Evolutionary conservation across 2,113 vertebrate genomes (phyloP), one percentile per base, ranked within the genome.

Genomic region (Anthoscopus minutus): DNA sequence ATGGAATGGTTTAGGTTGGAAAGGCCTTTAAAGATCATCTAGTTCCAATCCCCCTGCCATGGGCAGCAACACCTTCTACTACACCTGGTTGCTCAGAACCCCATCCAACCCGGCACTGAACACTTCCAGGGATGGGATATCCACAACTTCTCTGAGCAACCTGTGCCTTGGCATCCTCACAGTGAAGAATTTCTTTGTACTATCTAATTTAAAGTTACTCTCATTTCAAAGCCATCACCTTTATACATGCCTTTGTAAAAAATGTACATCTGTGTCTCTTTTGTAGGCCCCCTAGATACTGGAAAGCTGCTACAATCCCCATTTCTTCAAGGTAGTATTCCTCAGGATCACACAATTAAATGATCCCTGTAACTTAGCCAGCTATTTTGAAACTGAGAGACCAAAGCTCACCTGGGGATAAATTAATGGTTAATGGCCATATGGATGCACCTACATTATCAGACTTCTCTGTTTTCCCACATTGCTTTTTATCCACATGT

Each of bases 401-500:
- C 73, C 40, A 44, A 84, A 64, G 48, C 53, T 74, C 47, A 90
- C 57, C 23, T n/a, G n/a, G 40, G 64, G 56, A 88, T 92, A 94
- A 86, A 81, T 81, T 42, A 88, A 56, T 42, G 37, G 51, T 66
- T 92, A 84, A 86, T 0, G 5, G 35, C 31, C 77, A 37, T 19
- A 44, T 1, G 0, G 83, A 86, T 74, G 72, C 65, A 92, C 40
- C 47, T 42, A 64, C n/a, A 58, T 18, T 83, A 72, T 21, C 57
- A 61, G 60, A 71, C 15, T 30, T 82, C n/a, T 64, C 66, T 48
- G 8, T 81, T 88, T 71, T 53, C 53, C 77, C 65, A 64, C n/a
- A 19, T 19, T 2, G 1, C 35, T 81, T 56, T 2, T 6, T 47
- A 51, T 38, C 56, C 3, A 21, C 0, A 0, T 6, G 44, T 1